Evolutionary conservation across 2,888 invertebrate species (phyloP).

Genomic region (Biston betularia): DNA sequence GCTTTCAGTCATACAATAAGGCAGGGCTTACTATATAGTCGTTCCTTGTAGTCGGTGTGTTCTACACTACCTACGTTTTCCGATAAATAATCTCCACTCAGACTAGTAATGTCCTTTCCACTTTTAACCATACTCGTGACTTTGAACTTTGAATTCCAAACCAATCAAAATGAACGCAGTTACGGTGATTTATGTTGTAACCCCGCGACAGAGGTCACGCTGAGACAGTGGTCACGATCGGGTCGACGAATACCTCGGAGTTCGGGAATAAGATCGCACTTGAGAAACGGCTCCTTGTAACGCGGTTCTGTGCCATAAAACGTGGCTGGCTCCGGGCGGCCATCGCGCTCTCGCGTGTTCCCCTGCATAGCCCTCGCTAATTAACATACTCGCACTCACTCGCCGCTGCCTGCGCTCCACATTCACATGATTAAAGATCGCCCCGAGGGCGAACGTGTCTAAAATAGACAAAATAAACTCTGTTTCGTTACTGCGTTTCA

Average conservation of each 20-base stretch:
- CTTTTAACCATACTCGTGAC: conserved; percentile 35
- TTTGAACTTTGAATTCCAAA: conserved; percentile 25
- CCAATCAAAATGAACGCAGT: conserved; percentile 25
- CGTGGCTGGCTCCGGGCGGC: conserved; percentile 42
- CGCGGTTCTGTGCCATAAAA: conserved; percentile 51
- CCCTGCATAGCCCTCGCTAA: conserved; percentile 64
- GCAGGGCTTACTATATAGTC: too few relatives aligned
- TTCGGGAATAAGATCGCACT: conserved; percentile 35
- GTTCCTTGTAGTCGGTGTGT: too few relatives aligned
- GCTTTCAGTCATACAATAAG: too few relatives aligned
- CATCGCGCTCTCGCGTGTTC: conserved; percentile 47
- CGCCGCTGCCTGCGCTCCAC: conserved; percentile 44
- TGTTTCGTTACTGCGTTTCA: conserved; percentile 52
- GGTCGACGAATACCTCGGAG: conserved; percentile 33
- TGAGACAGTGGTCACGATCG: conserved; percentile 40
- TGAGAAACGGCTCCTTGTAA: conserved; percentile 53
- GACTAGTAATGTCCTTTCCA: neutral
- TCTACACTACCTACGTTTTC: too few relatives aligned
- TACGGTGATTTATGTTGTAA: conserved; percentile 35
- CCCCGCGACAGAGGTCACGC: conserved; percentile 34
- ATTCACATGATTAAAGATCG: conserved; percentile 57
- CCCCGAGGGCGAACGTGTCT: conserved; percentile 47
- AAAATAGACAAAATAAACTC: conserved; percentile 49
- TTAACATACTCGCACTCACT: conserved; percentile 57
- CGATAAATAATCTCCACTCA: neutral